A percentile compares a stretch with the other conserved stretches of the same genome.
These are phyloP conservation scores for Acanthopleura granulata DNA, from an alignment of 2,888 invertebrate species.

Conservation along the genomic window DNA sequence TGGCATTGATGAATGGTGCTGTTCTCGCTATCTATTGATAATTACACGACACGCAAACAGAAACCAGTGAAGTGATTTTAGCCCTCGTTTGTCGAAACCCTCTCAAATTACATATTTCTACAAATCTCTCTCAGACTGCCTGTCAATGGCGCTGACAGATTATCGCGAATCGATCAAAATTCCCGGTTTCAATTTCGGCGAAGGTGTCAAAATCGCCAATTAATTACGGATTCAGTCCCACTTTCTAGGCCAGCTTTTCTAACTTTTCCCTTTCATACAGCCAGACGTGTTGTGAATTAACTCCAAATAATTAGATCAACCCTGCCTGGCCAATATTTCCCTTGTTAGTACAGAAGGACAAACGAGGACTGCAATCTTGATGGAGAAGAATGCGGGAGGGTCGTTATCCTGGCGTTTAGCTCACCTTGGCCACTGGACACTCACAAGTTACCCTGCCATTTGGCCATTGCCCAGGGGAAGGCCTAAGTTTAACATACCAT, in stretches of 20 bases:
- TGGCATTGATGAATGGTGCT: constrained; percentile 10
- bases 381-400: too few species aligned
- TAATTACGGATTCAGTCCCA: constrained; percentile 2
- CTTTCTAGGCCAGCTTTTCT: background rate
- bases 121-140: background rate
- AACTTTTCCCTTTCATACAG: background rate
- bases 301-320: constrained; percentile 14
- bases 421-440: too few species aligned
- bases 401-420: too few species aligned
- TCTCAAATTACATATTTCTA: constrained; percentile 20
- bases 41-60: constrained; percentile 4
- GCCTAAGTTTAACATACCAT: too few species aligned
- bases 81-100: constrained; percentile 2
- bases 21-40: constrained; percentile 16
- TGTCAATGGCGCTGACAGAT: constrained; percentile 17
- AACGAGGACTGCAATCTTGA: too few species aligned
- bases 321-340: constrained; percentile 1
- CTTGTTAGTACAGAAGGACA: too few species aligned
- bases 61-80: constrained; percentile 15
- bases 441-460: too few species aligned
- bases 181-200: constrained; percentile 11
- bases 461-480: too few species aligned
- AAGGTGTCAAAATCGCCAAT: constrained; percentile 19
- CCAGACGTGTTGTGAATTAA: background rate
- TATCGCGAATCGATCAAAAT: constrained; percentile 18